phyloP scores from a whole-genome alignment of 2,797 vertebrate species.

The Mus spretus region DNA sequence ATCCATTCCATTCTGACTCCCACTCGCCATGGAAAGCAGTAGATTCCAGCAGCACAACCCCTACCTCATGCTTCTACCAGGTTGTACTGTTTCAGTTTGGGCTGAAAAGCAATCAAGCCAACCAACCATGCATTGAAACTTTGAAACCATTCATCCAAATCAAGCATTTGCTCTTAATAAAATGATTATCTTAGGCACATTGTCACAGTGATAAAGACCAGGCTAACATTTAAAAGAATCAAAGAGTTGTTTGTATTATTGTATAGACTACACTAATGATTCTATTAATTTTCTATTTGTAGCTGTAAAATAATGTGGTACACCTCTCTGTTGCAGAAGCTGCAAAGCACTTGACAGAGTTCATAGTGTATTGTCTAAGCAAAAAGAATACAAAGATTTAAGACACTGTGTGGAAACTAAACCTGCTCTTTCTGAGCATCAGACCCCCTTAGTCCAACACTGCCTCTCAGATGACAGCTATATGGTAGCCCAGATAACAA shows the following conservation, averaged over 20 bases:
- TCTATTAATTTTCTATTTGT: slow-evolving; percentile 37
- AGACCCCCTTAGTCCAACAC: not conserved
- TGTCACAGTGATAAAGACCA: not conserved
- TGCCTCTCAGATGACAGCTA: not conserved
- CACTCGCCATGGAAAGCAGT: not conserved
- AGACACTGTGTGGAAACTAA: not conserved
- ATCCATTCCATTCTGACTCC: not conserved
- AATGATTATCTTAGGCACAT: not conserved
- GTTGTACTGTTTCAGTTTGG: not conserved
- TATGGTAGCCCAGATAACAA: too few relatives aligned
- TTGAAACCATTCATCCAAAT: not conserved
- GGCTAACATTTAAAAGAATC: not conserved
- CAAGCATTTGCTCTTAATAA: not conserved
- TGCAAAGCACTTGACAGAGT: too few relatives aligned
- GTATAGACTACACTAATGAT: not conserved
- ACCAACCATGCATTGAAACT: not conserved
- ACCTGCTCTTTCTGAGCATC: not conserved
- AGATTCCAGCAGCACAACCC: not conserved
- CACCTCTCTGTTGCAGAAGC: not conserved
- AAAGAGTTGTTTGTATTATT: slow-evolving; percentile 6
- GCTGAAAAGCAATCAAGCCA: not conserved
- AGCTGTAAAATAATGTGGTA: not conserved
- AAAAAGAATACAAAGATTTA: not conserved
- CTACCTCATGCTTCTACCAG: not conserved
- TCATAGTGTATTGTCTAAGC: not conserved